Percentiles rank a stretch among this genome's conserved stretches.
Conservation (phyloP, 1,140 invertebrate species). For the Platyscapa corneri region DNA sequence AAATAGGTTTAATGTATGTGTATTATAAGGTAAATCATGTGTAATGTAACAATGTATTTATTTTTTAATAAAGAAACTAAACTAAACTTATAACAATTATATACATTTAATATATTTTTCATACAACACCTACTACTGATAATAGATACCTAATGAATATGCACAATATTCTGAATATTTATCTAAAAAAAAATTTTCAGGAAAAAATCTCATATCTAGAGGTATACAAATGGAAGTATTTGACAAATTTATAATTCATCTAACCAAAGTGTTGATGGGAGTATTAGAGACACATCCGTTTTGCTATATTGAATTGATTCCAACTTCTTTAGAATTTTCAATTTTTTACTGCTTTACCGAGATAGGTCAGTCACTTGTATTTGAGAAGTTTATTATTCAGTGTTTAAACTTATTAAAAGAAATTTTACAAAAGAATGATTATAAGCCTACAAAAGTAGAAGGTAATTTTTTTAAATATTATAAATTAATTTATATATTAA, state of each 20-base stretch:
- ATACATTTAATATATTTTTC: no score
- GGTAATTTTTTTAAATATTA: slow-evolving; percentile 60
- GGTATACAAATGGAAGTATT: slow-evolving; percentile 79
- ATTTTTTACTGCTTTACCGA: slow-evolving; percentile 91
- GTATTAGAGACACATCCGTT: slow-evolving; percentile 85
- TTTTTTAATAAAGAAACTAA: no score
- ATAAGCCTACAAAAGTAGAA: slow-evolving; percentile 80
- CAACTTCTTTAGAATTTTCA: slow-evolving; percentile 86
- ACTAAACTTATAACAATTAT: no score
- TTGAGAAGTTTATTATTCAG: slow-evolving; percentile 91
- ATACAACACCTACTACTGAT: no score
- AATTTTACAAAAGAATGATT: slow-evolving; percentile 85
- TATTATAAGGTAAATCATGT: no score
- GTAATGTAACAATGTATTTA: no score
- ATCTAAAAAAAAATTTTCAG: slow-evolving; percentile 77
- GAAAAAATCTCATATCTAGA: slow-evolving; percentile 78
- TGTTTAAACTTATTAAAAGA: slow-evolving; percentile 92
- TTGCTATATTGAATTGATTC: slow-evolving; percentile 86
- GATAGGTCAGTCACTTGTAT: slow-evolving; percentile 82
- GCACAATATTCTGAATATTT: no score
- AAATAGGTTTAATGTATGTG: no score
- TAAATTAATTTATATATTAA: no score
- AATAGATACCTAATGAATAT: no score
- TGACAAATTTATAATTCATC: slow-evolving; percentile 87
- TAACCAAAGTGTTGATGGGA: slow-evolving; percentile 85